These are phyloP conservation scores for Toxotes chatareus DNA, from an alignment of 2,113 vertebrate species.

Conservation along the genomic window DNA sequence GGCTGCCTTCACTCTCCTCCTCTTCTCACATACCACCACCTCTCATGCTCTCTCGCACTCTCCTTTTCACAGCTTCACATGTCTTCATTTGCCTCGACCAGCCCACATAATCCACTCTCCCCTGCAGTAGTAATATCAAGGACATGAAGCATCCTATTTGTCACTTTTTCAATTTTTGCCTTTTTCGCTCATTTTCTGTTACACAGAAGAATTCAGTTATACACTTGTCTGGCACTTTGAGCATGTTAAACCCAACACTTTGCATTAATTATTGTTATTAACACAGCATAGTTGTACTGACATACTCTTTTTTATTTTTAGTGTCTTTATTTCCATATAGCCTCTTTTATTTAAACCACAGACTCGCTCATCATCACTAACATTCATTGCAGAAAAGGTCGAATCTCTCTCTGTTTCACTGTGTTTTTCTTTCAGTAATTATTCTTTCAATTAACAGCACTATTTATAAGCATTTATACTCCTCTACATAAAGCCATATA, in stretches of 20 bases:
- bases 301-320: background rate
- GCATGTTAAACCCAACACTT: background rate
- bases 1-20: conserved; percentile 49
- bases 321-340: background rate
- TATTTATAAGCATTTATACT: background rate
- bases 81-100: background rate
- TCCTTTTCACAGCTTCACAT: conserved; percentile 11
- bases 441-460: conserved; percentile 25
- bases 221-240: background rate
- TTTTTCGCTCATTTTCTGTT: background rate
- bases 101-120: background rate
- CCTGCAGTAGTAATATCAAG: background rate
- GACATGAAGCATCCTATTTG: background rate
- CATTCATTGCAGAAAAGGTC: background rate
- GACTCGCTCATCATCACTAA: background rate
- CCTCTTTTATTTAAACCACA: background rate
- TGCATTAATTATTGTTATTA: no score
- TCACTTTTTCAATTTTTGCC: background rate
- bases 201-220: background rate
- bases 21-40: conserved; percentile 43
- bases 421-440: conserved; percentile 23
- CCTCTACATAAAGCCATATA: conserved; percentile 26
- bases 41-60: conserved; percentile 43
- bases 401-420: background rate
- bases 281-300: background rate